Percentiles rank a stretch among this genome's conserved stretches.
These are phyloP conservation scores for Unio pictorum DNA, from an alignment of 2,888 invertebrate genomes.

Conservation along the genomic window DNA sequence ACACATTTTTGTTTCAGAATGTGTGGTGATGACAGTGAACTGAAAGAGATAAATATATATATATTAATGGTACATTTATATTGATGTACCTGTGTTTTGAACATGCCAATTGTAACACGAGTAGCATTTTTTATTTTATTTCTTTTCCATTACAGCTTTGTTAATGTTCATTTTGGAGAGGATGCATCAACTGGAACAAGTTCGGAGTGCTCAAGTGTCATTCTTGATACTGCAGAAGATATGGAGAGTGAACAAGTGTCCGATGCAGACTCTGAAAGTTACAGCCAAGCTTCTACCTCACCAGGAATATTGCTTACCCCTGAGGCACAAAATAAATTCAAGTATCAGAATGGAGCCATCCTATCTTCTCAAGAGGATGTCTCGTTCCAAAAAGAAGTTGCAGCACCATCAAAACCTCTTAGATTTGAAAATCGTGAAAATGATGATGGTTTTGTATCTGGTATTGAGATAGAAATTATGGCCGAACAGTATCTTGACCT, in stretches of 20 bases:
- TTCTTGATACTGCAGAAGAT: slow-evolving; percentile 14
- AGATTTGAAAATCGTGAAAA: slow-evolving; percentile 10
- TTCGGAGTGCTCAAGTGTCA: slow-evolving; percentile 12
- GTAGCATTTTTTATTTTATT: no score
- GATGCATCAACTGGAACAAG: no score
- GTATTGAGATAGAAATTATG: slow-evolving; percentile 19
- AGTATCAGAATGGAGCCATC: slow-evolving; percentile 13
- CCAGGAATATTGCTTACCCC: slow-evolving; percentile 27
- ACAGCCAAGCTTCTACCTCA: slow-evolving; percentile 24
- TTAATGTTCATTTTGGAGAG: no score
- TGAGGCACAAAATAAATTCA: slow-evolving; percentile 19
- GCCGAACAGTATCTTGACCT: no score
- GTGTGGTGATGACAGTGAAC: no score
- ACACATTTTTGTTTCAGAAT: no score
- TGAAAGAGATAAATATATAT: no score
- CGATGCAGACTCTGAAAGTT: slow-evolving; percentile 25
- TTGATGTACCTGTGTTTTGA: no score
- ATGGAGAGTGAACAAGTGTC: slow-evolving; percentile 15
- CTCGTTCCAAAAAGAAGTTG: background rate
- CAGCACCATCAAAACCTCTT: slow-evolving; percentile 5
- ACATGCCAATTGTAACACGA: no score
- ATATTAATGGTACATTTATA: no score
- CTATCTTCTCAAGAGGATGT: background rate
- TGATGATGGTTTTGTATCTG: slow-evolving; percentile 35
- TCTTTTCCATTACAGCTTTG: no score